Evolutionary conservation across 2,113 vertebrate genomes (phyloP).

Genomic region (Struthidea cinerea): DNA sequence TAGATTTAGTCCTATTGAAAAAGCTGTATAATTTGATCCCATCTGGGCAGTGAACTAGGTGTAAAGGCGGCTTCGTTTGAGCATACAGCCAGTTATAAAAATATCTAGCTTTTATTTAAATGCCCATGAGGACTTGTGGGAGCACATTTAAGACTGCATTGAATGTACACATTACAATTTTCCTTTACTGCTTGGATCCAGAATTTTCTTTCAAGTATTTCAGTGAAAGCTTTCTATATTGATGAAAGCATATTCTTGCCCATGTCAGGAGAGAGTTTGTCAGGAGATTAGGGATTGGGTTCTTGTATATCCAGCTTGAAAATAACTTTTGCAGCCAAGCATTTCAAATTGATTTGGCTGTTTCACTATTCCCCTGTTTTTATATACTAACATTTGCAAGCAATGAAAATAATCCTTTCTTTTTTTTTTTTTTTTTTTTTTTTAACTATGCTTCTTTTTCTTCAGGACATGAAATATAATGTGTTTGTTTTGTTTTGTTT

Average conservation of each 20-base stretch:
- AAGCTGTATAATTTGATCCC: background rate
- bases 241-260: background rate
- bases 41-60: background rate
- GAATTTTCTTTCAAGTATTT: background rate
- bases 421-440: background rate
- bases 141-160: background rate
- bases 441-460: background rate
- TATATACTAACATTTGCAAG: background rate
- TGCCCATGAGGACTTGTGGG: background rate
- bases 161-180: background rate
- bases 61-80: background rate
- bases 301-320: constrained; percentile 14
- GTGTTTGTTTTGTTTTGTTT: background rate
- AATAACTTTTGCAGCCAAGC: constrained; percentile 25
- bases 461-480: background rate
- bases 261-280: background rate
- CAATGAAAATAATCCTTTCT: background rate
- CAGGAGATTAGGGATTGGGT: constrained; percentile 11
- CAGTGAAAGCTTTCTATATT: background rate
- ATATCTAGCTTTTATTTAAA: background rate
- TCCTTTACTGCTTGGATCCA: background rate
- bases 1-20: background rate
- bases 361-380: constrained; percentile 4
- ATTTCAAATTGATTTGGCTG: constrained; percentile 50
- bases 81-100: background rate